A percentile compares a stretch with the other conserved stretches of the same genome.
Conservation (phyloP, 2,113 vertebrate species). For the Tenebrosternarchus preto region DNA sequence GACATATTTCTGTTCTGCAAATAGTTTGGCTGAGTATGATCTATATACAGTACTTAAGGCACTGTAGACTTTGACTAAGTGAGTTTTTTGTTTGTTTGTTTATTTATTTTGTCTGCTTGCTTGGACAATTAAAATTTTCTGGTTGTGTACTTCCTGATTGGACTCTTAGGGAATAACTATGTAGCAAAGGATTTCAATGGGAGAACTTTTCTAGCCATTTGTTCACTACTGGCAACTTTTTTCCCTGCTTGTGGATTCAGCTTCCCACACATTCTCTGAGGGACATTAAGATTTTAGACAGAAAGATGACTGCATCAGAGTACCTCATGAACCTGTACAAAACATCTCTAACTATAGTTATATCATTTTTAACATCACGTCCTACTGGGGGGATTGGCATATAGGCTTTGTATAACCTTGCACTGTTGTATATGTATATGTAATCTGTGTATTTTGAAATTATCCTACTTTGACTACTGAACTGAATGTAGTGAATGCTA, state of each 20-base stretch:
- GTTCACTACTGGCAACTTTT: constrained; percentile 12
- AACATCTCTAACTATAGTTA: constrained; percentile 4
- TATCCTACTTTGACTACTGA: no score
- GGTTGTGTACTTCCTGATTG: background rate
- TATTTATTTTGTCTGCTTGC: no score
- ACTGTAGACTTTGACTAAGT: no score
- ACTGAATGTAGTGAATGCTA: no score
- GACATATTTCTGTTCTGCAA: background rate
- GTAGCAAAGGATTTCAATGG: constrained; percentile 8
- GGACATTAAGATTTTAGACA: constrained; percentile 9
- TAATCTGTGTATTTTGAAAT: no score
- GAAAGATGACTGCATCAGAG: constrained; percentile 11
- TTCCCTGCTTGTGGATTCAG: constrained; percentile 37
- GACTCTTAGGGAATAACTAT: background rate
- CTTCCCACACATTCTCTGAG: constrained; percentile 37
- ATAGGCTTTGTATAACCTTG: background rate
- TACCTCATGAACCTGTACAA: background rate
- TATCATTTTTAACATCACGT: background rate
- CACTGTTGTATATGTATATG: background rate
- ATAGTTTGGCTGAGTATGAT: background rate
- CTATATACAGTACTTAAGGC: no score
- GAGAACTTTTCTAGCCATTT: constrained; percentile 29
- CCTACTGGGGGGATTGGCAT: background rate
- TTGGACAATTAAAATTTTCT: background rate
- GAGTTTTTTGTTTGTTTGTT: no score